These are phyloP conservation scores for Martes martes DNA, from an alignment of 2,113 vertebrate species.

Conservation along the genomic window DNA sequence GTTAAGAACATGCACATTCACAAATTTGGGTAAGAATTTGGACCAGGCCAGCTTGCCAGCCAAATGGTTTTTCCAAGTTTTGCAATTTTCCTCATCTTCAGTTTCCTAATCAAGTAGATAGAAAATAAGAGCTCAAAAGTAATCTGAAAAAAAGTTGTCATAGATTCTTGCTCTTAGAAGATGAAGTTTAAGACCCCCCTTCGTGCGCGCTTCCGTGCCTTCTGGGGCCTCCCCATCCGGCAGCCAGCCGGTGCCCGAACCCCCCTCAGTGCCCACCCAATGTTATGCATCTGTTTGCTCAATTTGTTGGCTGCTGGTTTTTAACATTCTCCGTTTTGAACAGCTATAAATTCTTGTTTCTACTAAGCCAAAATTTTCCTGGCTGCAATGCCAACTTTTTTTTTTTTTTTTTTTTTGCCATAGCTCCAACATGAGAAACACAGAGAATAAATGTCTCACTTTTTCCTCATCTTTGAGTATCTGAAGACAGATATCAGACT, in stretches of 20 bases:
- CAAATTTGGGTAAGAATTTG: not conserved
- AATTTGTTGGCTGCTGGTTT: not conserved
- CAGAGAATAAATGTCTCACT: not conserved
- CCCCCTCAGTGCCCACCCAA: not conserved
- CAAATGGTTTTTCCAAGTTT: not conserved
- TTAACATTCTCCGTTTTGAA: not conserved
- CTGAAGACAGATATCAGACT: not conserved
- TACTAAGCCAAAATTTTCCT: not conserved
- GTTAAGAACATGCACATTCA: not conserved
- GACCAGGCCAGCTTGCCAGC: not conserved
- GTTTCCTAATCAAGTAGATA: not conserved
- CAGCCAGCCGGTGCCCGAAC: not conserved
- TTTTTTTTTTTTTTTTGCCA: not conserved
- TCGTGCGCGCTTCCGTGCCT: not conserved
- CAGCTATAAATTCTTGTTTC: not conserved
- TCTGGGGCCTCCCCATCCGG: not conserved
- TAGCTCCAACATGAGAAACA: not conserved
- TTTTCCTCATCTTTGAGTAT: not conserved
- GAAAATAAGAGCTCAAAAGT: not conserved
- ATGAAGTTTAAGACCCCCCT: not conserved
- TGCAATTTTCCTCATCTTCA: not conserved
- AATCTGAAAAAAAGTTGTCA: not conserved
- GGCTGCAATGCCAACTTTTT: not conserved
- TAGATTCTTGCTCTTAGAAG: not conserved
- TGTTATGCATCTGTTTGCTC: not conserved